Percentiles rank a stretch among this genome's conserved stretches.
Evolutionary conservation across 2,888 invertebrate species (phyloP).

Genomic region (Listrodromus nycthemerus): DNA sequence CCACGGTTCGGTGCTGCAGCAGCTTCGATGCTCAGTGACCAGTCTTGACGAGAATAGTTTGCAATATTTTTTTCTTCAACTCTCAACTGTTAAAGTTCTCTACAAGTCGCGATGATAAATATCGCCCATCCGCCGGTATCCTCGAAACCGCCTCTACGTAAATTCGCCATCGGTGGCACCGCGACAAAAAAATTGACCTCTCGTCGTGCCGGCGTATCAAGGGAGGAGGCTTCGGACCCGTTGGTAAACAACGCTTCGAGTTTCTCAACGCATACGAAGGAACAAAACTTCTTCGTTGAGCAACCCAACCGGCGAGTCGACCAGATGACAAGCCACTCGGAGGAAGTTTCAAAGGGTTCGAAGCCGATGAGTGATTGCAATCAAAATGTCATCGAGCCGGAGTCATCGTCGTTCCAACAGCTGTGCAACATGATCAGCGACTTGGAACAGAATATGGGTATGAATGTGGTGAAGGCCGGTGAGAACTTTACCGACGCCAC

Average conservation of each 20-base stretch:
- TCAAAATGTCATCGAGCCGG: slow-evolving; percentile 77
- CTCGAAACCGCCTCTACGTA: slow-evolving; percentile 72
- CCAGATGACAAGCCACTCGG: slow-evolving; percentile 30
- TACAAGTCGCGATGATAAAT: slow-evolving; percentile 69
- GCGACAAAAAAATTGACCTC: slow-evolving; percentile 35
- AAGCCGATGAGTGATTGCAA: slow-evolving; percentile 74
- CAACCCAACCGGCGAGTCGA: slow-evolving; percentile 15
- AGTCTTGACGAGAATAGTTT: slow-evolving; percentile 17
- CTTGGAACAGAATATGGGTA: slow-evolving; percentile 73
- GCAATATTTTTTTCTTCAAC: neutral
- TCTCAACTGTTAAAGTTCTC: neutral
- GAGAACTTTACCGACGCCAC: neutral
- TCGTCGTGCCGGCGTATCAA: neutral
- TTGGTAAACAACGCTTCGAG: slow-evolving; percentile 29
- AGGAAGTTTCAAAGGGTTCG: slow-evolving; percentile 26
- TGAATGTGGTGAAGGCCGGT: neutral
- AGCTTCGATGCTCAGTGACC: neutral
- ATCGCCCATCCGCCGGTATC: slow-evolving; percentile 73
- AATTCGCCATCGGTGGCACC: slow-evolving; percentile 41
- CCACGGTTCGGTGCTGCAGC: neutral
- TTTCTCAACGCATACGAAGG: neutral
- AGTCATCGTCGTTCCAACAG: slow-evolving; percentile 76
- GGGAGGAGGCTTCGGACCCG: slow-evolving; percentile 5
- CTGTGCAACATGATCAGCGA: slow-evolving; percentile 78
- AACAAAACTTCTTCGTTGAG: neutral